These are phyloP conservation scores for Smithornis capensis DNA, from an alignment of 2,113 vertebrate genomes.

Conservation along the genomic window DNA sequence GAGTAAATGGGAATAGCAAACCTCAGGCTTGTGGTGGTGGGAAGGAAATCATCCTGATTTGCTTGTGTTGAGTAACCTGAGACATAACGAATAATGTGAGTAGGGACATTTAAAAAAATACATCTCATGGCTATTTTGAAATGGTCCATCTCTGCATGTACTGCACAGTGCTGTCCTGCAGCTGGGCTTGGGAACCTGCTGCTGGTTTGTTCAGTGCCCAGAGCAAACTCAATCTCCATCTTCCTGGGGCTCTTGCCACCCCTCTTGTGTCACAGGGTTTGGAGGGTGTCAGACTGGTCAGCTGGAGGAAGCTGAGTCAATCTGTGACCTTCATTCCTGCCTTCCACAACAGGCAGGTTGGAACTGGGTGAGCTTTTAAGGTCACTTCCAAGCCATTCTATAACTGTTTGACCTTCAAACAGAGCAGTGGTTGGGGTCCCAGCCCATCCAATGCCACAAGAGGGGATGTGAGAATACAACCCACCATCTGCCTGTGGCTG, in stretches of 20 bases:
- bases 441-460: rapidly evolving
- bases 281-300: not conserved
- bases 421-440: rapidly evolving
- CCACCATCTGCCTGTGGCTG: not conserved
- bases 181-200: not conserved
- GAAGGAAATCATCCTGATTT: not conserved
- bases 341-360: not conserved
- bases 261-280: rapidly evolving
- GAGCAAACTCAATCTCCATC: rapidly evolving
- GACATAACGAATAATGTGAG: not conserved
- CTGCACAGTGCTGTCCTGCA: rapidly evolving
- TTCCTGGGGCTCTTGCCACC: not conserved
- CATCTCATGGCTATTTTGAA: not conserved
- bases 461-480: not conserved
- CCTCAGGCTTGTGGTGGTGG: not conserved
- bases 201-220: not conserved
- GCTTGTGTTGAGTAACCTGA: not conserved
- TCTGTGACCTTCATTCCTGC: rapidly evolving
- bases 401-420: rapidly evolving
- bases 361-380: rapidly evolving
- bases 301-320: not conserved
- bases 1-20: not conserved
- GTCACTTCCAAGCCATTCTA: rapidly evolving
- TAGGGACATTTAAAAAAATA: not conserved
- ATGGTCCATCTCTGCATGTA: rapidly evolving